Evolutionary conservation across 2,113 vertebrate genomes (phyloP).

Genomic region (Ictalurus punctatus): DNA sequence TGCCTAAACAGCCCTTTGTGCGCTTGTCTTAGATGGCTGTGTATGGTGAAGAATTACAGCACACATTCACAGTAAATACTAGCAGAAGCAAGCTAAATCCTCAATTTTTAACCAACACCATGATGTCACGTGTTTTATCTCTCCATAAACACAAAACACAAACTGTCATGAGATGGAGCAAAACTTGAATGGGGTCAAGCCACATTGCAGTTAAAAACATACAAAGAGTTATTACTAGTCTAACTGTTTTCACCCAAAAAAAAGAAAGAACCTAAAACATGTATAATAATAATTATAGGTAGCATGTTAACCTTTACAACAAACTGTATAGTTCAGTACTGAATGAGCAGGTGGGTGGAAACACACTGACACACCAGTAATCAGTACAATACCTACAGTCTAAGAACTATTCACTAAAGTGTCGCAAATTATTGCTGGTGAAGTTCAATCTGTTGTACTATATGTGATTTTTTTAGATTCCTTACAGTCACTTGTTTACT

Average conservation of each 20-base stretch:
- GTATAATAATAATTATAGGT: conserved; percentile 1
- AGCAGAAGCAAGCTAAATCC: conserved; percentile 8
- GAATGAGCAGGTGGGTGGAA: conserved; percentile 28
- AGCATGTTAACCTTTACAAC: conserved; percentile 14
- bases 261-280: no score
- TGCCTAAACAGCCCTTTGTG: conserved; percentile 4
- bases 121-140: background rate
- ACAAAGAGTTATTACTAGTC: conserved; percentile 39
- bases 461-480: background rate
- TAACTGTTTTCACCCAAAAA: background rate
- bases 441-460: conserved; percentile 28
- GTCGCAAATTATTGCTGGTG: conserved; percentile 56
- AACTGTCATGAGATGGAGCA: conserved; percentile 29
- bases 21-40: conserved; percentile 1
- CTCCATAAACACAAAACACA: conserved; percentile 13
- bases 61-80: background rate
- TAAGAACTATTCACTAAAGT: conserved; percentile 12
- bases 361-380: conserved; percentile 19
- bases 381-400: conserved; percentile 19
- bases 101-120: background rate
- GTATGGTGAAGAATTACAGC: conserved; percentile 14
- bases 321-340: conserved; percentile 2
- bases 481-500: background rate
- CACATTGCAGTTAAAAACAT: conserved; percentile 55
- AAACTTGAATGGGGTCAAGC: conserved; percentile 48